Conservation (phyloP, 2,797 vertebrate species). For the Pogonophryne albipinna region DNA sequence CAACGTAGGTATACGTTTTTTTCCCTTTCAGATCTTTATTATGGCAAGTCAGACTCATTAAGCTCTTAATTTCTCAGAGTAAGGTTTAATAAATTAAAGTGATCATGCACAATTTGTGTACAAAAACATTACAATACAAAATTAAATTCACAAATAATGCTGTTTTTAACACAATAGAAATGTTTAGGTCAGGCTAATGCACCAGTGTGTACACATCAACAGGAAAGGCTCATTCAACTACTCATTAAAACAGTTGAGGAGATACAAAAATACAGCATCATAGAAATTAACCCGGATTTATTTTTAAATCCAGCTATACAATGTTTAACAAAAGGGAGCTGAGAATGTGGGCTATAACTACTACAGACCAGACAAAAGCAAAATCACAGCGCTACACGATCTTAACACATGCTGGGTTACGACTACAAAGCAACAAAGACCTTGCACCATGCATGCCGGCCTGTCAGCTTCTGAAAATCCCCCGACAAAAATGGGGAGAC, state of each 20-base stretch:
- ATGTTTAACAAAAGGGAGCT: conserved; percentile 81
- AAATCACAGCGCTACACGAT: conserved; percentile 87
- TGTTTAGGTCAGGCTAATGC: conserved; percentile 85
- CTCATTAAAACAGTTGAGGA: conserved; percentile 79
- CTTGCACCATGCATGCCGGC: conserved; percentile 82
- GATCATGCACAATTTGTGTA: conserved; percentile 91
- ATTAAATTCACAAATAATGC: conserved; percentile 84
- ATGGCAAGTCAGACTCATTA: conserved; percentile 42
- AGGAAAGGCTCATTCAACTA: conserved; percentile 76
- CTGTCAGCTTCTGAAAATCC: conserved; percentile 83
- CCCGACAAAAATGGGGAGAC: conserved; percentile 95
- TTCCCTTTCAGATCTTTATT: conserved; percentile 34
- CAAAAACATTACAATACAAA: conserved; percentile 88
- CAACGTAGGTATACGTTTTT: background rate
- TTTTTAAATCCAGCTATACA: conserved; percentile 84
- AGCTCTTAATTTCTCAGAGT: conserved; percentile 84
- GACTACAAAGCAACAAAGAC: conserved; percentile 87
- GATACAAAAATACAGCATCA: conserved; percentile 77
- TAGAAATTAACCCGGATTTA: conserved; percentile 74
- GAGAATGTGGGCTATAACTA: conserved; percentile 74
- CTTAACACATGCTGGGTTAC: conserved; percentile 90
- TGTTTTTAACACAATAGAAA: conserved; percentile 84
- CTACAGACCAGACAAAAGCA: conserved; percentile 81
- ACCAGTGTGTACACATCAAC: conserved; percentile 81
- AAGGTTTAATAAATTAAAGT: conserved; percentile 99